phyloP scores from a whole-genome alignment of 2,797 vertebrate species.

The Lacerta bilineata region DNA sequence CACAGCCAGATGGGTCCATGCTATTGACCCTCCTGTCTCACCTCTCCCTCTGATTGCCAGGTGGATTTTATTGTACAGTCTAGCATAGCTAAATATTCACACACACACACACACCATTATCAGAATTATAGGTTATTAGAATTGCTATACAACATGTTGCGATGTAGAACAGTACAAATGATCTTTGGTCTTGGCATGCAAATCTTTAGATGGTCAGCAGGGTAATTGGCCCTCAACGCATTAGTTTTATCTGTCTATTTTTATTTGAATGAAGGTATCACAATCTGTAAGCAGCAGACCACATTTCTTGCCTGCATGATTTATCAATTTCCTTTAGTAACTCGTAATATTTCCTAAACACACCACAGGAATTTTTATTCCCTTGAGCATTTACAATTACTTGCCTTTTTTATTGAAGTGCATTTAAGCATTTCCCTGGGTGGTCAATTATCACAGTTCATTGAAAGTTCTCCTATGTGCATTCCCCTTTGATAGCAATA shows the following conservation, averaged over 20 bases:
- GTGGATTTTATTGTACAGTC: too few relatives aligned
- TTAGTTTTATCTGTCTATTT: conserved; percentile 37
- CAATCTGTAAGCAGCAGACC: conserved; percentile 16
- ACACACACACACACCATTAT: too few relatives aligned
- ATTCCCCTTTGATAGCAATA: conserved; percentile 54
- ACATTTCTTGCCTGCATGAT: conserved; percentile 56
- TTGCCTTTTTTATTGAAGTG: conserved; percentile 55
- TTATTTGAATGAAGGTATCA: conserved; percentile 39
- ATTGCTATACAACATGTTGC: neutral
- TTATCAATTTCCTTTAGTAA: conserved; percentile 57
- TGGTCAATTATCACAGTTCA: conserved; percentile 64
- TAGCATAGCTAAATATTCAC: too few relatives aligned
- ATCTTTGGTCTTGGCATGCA: neutral
- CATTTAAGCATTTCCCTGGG: conserved; percentile 60
- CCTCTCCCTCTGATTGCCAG: too few relatives aligned
- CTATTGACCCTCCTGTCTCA: too few relatives aligned
- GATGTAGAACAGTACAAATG: neutral
- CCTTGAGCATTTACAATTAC: conserved; percentile 55
- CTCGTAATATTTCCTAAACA: conserved; percentile 54
- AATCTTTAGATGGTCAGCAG: neutral
- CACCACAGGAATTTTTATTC: conserved; percentile 48
- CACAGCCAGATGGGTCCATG: too few relatives aligned
- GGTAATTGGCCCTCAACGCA: neutral
- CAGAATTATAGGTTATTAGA: too few relatives aligned
- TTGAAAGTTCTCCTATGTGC: conserved; percentile 56